Base-by-base conservation (phyloP, 2,888 invertebrate species). In the Heteromurus nitidus region DNA sequence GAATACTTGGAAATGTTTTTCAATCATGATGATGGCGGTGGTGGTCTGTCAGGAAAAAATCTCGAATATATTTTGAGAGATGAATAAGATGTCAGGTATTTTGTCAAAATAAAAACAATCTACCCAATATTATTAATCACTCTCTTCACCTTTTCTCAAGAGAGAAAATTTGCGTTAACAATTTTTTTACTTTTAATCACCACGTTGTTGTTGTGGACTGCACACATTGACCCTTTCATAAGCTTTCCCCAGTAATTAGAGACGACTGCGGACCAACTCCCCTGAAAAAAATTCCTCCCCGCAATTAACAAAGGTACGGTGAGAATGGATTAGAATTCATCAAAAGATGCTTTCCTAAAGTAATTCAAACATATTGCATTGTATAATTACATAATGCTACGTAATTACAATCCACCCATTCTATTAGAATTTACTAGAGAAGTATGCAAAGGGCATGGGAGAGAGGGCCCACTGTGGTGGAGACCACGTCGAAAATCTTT, bases 151-250 rank as follows among this genome's bases (percentile, higher is more conserved):
- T 47, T 16, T 47, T 47, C n/a, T 47, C 3, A 47, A 5, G 47
- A 47, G n/a, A n/a, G 11, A 16, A 47, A 47, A 47, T 47, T 47
- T 47, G 47, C 47, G n/a, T 3, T n/a, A 47, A 47, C 47, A 47
- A 47, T 47, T 47, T n/a, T 47, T 36, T 36, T 47, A n/a, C 47
- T 47, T 5, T 47, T 47, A 47, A 47, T 47, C n/a, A 16, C n/a
- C n/a, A 16, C 16, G 47, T 3, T 16, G n/a, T n/a, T n/a, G n/a
- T n/a, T n/a, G 13, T 36, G 36, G n/a, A 5, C 47, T 47, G n/a
- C n/a, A n/a, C n/a, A 47, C n/a, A 47, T n/a, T 16, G 47, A 47
- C 47, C n/a, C 11, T 47, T 47, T 47, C 47, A 47, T 47, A 47
- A n/a, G n/a, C n/a, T n/a, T 47, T 47, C 47, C 11, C n/a, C 47